These are phyloP conservation scores for Parazoanthus swiftii DNA, from an alignment of 92 coral and sea anemone genomes.

Conservation along the genomic window DNA sequence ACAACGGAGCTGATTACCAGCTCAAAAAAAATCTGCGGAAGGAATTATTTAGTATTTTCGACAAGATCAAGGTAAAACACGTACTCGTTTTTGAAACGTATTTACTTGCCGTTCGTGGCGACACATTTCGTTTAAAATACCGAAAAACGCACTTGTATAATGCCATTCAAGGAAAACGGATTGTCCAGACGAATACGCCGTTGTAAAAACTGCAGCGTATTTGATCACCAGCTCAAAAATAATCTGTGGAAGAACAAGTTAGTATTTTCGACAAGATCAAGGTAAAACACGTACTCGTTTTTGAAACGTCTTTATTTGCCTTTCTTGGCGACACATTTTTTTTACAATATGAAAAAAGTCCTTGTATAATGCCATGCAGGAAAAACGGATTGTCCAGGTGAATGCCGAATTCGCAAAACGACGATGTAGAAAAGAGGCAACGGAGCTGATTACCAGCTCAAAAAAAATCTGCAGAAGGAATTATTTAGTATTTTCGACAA, in stretches of 20 bases:
- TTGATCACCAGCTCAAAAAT: too few species aligned
- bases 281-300: background rate
- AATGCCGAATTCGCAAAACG: background rate
- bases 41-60: background rate
- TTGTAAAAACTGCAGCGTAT: too few species aligned
- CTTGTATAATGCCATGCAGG: background rate
- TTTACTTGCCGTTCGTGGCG: background rate
- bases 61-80: background rate
- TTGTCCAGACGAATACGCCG: too few species aligned
- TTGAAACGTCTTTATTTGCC: background rate
- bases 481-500: background rate
- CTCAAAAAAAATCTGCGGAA: background rate
- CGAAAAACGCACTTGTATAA: background rate
- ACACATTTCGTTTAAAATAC: background rate
- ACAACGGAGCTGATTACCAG: background rate
- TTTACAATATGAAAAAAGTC: background rate
- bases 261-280: background rate
- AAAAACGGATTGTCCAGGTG: background rate
- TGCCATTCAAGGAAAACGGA: background rate
- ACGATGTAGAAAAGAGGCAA: too few species aligned
- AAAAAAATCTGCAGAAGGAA: background rate
- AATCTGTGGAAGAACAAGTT: background rate
- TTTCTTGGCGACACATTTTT: background rate
- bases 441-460: background rate
- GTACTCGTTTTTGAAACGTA: background rate